These are phyloP conservation scores for Murina feae DNA, from an alignment of 2,113 vertebrate species.

Conservation along the genomic window DNA sequence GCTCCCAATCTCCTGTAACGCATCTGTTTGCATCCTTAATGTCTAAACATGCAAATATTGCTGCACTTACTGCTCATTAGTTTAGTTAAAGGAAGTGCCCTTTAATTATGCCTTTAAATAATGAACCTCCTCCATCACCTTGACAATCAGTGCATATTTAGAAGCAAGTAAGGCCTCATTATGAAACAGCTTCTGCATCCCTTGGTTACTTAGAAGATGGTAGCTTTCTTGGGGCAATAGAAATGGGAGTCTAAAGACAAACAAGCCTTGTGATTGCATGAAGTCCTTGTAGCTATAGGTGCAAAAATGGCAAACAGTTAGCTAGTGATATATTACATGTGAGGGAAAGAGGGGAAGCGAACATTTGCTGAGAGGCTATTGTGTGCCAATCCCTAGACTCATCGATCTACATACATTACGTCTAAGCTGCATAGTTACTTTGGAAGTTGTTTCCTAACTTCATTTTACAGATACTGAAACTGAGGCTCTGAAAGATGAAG, in stretches of 20 bases:
- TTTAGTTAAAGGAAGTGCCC: conserved; percentile 73
- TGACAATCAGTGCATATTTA: conserved; percentile 69
- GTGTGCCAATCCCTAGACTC: not conserved
- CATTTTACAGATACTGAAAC: not conserved
- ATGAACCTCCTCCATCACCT: conserved; percentile 74
- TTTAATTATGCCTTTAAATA: conserved; percentile 75
- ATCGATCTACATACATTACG: not conserved
- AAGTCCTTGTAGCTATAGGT: not conserved
- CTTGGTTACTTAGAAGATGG: conserved; percentile 36
- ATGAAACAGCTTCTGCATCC: conserved; percentile 31
- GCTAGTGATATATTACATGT: not conserved
- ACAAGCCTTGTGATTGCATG: not conserved
- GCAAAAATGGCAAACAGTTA: not conserved
- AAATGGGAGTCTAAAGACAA: conserved; percentile 32
- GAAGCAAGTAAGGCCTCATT: conserved; percentile 55
- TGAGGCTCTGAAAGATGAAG: conserved; percentile 4
- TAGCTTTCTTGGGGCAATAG: conserved; percentile 9
- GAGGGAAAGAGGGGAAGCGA: not conserved
- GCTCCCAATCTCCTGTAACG: conserved; percentile 28
- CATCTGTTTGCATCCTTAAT: conserved; percentile 67
- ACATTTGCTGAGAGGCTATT: not conserved
- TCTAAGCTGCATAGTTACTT: not conserved
- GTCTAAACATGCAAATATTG: conserved; percentile 73
- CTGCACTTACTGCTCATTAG: conserved; percentile 70
- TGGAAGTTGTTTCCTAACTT: conserved; percentile 10